Evolutionary conservation across 2,797 vertebrate species (phyloP).

Genomic region (Gila robusta): DNA sequence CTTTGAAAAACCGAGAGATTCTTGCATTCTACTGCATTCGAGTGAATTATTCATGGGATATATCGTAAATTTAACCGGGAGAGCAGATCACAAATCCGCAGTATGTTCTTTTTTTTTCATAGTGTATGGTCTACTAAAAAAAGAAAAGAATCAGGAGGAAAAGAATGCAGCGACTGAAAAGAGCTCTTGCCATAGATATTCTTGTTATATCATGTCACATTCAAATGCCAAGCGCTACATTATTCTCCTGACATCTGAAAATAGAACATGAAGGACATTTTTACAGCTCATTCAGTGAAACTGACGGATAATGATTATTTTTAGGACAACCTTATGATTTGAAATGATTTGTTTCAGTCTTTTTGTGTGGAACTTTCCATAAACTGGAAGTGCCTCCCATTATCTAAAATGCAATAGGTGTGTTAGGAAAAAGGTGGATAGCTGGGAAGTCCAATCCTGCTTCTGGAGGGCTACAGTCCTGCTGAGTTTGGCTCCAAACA

Average conservation of each 20-base stretch:
- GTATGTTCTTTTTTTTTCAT: neutral
- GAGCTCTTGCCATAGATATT: neutral
- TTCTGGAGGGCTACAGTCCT: neutral
- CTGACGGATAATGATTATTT: neutral
- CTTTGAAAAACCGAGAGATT: neutral
- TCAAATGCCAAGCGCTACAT: neutral
- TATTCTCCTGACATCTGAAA: neutral
- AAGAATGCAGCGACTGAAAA: neutral
- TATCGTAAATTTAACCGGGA: neutral
- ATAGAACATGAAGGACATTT: neutral
- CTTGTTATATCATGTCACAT: neutral
- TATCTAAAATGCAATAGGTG: neutral
- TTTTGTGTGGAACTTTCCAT: neutral
- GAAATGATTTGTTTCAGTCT: neutral
- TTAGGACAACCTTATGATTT: neutral
- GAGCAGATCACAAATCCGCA: neutral
- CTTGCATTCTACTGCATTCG: neutral
- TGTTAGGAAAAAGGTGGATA: neutral
- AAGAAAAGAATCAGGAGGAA: neutral
- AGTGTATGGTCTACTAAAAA: neutral
- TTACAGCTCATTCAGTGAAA: neutral
- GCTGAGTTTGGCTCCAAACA: constrained; percentile 2
- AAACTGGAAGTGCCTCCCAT: neutral
- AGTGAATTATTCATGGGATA: neutral
- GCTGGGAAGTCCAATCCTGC: neutral